Percentiles rank a stretch among this genome's conserved stretches.
Evolutionary conservation across 2,113 vertebrate species (phyloP).

Genomic region (Odocoileus virginianus): DNA sequence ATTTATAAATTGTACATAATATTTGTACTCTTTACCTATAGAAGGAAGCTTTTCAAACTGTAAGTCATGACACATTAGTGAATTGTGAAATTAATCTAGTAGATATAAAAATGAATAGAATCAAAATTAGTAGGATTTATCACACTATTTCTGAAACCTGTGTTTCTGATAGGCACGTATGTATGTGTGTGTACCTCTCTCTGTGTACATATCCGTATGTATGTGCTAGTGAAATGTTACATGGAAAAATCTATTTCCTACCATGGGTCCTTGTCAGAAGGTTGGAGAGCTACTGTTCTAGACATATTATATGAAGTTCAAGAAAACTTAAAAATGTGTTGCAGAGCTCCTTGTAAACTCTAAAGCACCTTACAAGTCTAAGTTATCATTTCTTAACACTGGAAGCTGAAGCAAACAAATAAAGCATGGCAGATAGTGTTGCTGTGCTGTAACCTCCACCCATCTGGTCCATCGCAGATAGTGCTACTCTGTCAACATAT

Average conservation of each 20-base stretch:
- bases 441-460: not conserved
- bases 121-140: not conserved
- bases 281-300: not conserved
- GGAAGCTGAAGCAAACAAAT: not conserved
- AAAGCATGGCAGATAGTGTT: not conserved
- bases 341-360: not conserved
- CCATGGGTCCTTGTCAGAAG: not conserved
- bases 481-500: not conserved
- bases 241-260: not conserved
- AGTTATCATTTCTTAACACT: not conserved
- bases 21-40: not conserved
- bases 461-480: not conserved
- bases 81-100: not conserved
- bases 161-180: not conserved
- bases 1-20: not conserved
- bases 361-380: not conserved
- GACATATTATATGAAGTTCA: not conserved
- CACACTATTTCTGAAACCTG: not conserved
- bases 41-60: not conserved
- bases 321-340: not conserved
- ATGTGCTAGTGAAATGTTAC: not conserved
- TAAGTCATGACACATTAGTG: not conserved
- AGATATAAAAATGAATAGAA: not conserved
- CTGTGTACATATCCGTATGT: not conserved
- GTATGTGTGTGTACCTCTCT: not conserved